Conservation (phyloP, 2,888 invertebrate genomes). For the Zonitis immaculata region DNA sequence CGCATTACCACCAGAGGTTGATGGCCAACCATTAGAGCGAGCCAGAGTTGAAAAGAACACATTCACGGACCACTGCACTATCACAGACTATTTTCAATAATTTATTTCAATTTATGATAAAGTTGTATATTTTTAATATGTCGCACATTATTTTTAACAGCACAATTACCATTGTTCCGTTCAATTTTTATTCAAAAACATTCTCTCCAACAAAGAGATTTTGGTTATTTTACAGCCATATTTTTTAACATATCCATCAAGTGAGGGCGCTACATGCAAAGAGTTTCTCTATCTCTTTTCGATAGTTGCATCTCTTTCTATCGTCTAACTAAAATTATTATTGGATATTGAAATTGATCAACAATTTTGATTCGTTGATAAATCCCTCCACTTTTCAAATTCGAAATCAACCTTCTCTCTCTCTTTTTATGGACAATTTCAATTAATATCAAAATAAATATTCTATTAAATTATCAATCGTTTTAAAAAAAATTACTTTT, state of each 20-base stretch:
- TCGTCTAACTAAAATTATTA: background rate
- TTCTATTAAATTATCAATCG: too few species aligned
- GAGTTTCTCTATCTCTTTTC: background rate
- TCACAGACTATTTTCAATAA: constrained; percentile 11
- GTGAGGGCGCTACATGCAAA: constrained; percentile 12
- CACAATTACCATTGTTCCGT: constrained; percentile 17
- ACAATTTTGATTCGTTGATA: background rate
- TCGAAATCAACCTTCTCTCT: background rate
- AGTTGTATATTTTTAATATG: constrained; percentile 15
- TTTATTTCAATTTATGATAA: constrained; percentile 5
- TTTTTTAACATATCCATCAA: constrained; percentile 31
- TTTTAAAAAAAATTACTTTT: too few species aligned
- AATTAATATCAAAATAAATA: too few species aligned
- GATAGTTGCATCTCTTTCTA: background rate
- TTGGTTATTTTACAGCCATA: constrained; percentile 50
- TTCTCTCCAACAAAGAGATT: constrained; percentile 47
- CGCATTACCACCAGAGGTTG: constrained; percentile 34
- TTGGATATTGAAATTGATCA: background rate
- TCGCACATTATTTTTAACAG: constrained; percentile 19
- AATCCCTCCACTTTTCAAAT: background rate
- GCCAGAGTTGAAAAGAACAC: constrained; percentile 28
- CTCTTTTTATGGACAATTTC: too few species aligned
- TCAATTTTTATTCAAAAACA: constrained; percentile 37
- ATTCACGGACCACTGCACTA: constrained; percentile 32
- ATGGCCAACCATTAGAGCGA: constrained; percentile 44